These are phyloP conservation scores for Lophura nycthemera DNA, from an alignment of 2,113 vertebrate species.

Conservation along the genomic window DNA sequence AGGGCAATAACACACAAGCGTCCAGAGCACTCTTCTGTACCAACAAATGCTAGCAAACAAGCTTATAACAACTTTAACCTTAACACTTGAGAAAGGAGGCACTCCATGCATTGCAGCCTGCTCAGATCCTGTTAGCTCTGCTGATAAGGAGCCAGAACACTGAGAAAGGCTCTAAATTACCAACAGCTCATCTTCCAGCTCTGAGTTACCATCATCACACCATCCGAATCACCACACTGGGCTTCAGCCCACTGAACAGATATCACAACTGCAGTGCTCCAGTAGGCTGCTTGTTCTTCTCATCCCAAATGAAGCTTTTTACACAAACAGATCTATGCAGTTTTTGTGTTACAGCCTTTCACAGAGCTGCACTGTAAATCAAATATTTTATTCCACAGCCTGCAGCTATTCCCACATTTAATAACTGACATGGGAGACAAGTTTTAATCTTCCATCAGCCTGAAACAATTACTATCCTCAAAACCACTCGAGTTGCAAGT, in stretches of 20 bases:
- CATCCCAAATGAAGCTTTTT: conserved; percentile 46
- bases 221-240: conserved; percentile 34
- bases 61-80: conserved; percentile 22
- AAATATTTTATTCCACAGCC: conserved; percentile 54
- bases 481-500: conserved; percentile 30
- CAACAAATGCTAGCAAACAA: background rate
- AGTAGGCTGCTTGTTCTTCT: background rate
- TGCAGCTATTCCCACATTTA: conserved; percentile 60
- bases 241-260: conserved; percentile 39
- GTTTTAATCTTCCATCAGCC: conserved; percentile 61
- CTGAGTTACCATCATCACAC: conserved; percentile 39
- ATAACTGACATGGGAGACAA: conserved; percentile 63
- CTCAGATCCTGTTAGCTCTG: background rate
- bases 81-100: background rate
- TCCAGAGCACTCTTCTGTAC: background rate
- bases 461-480: conserved; percentile 56
- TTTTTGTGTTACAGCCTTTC: background rate
- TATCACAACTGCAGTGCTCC: conserved; percentile 22
- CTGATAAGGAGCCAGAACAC: conserved; percentile 18
- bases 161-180: conserved; percentile 48
- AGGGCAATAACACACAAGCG: conserved; percentile 24
- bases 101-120: background rate
- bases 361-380: conserved; percentile 37
- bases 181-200: conserved; percentile 43
- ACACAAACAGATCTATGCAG: conserved; percentile 49